Conservation (phyloP, 2,113 vertebrate genomes). For the Poecile atricapillus region DNA sequence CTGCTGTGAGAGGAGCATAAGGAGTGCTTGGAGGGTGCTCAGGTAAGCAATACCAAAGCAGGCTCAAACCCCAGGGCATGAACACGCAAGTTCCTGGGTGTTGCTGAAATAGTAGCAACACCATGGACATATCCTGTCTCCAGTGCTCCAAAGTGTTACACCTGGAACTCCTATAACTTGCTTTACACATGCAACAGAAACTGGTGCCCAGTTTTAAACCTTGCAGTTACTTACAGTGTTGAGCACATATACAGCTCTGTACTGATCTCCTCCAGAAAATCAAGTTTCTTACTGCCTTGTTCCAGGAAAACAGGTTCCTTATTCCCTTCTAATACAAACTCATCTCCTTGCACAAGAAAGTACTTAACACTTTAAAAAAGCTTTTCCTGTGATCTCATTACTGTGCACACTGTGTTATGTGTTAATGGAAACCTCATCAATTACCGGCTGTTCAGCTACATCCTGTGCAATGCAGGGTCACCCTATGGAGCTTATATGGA, state of each 20-base stretch:
- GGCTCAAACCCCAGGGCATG: not conserved
- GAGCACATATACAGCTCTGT: not conserved
- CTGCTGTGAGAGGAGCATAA: not conserved
- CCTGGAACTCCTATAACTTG: accelerated
- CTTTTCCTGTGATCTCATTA: constrained; percentile 39
- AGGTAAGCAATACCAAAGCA: accelerated
- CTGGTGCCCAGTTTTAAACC: not conserved
- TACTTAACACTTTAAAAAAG: not conserved
- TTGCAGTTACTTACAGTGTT: not conserved
- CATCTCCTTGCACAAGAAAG: not conserved
- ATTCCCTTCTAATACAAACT: not conserved
- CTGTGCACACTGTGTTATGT: not conserved
- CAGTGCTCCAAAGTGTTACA: not conserved
- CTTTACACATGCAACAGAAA: not conserved
- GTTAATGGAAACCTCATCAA: constrained; percentile 54
- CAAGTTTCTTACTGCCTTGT: not conserved
- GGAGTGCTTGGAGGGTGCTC: not conserved
- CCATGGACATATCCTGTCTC: not conserved
- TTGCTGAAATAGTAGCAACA: not conserved
- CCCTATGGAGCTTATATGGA: constrained; percentile 17
- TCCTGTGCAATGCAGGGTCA: constrained; percentile 35
- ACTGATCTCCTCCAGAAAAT: not conserved
- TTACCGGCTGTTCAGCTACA: constrained; percentile 27
- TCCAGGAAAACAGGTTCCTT: not conserved
- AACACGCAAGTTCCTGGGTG: not conserved